Percentiles rank a stretch among this genome's conserved stretches.
phyloP scores from a whole-genome alignment of 2,113 vertebrate species.

The Spilogale gracilis region DNA sequence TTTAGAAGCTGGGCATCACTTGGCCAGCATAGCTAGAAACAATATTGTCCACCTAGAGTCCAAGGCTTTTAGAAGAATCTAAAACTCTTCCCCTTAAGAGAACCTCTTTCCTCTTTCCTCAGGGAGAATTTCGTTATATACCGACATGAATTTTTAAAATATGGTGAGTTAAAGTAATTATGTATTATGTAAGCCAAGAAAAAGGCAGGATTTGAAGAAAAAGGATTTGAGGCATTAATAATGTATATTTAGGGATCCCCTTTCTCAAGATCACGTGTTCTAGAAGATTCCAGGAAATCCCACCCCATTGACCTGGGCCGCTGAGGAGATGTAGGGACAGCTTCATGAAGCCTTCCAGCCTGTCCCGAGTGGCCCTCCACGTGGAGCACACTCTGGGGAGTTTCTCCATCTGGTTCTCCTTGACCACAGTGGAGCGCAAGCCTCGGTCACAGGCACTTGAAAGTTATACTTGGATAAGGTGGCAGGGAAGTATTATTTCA shows the following conservation, averaged over 20 bases:
- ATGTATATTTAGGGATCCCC: not conserved
- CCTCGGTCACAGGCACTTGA: not conserved
- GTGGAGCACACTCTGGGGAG: not conserved
- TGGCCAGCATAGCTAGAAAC: not conserved
- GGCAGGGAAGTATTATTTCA: not conserved
- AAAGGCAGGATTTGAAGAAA: not conserved
- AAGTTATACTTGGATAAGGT: not conserved
- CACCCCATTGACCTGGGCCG: not conserved
- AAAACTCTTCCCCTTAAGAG: not conserved
- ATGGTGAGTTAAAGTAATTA: not conserved
- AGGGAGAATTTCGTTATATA: not conserved
- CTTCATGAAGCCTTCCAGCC: not conserved
- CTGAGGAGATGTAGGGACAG: not conserved
- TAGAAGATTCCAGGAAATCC: not conserved
- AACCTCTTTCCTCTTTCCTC: not conserved
- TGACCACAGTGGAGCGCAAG: not conserved
- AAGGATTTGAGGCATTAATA: not conserved
- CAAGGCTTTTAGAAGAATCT: conserved; percentile 38
- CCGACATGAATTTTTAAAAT: not conserved
- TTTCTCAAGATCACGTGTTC: not conserved
- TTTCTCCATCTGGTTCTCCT: not conserved
- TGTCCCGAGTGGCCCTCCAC: not conserved
- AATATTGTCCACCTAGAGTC: not conserved
- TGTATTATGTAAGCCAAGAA: not conserved
- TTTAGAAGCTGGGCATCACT: not conserved